Evolutionary conservation across 2,888 invertebrate genomes (phyloP), one percentile per base, ranked within the genome.

Genomic region (Andrena camellia): DNA sequence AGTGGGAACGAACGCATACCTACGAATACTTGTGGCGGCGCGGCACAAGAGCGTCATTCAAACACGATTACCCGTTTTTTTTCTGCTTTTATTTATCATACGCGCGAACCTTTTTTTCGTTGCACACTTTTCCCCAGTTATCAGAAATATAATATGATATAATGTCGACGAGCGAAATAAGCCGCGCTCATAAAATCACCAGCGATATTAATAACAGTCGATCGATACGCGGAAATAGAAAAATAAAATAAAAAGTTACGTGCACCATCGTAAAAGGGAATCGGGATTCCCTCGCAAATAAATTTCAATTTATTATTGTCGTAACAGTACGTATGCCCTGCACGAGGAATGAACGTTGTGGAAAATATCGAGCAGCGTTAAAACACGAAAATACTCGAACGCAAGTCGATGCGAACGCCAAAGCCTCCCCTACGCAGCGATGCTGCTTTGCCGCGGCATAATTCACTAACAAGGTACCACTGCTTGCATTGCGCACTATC

Each of bases 121-220:
- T 17, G 31, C 62, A 71, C 29, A 20, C 20, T 23, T 31, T 31
- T 42, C 20, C 17, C 4, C 23, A 10, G n/a, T 54, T 10, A 62
- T 57, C 35, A 68, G 50, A 50, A 29, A 33, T 60, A 66, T 52
- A n/a, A 57, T 57, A 20, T 29, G 52, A 64, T 68, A 60, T 54
- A 48, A 66, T 70, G 68, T 60, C 13, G 59, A 52, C 57, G 63
- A 13, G 64, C 13, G 23, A 33, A 50, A 64, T 35, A 57, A 35
- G 52, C 68, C 20, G 66, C 23, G 66, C 57, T 17, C 54, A 64
- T 60, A 42, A 42, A 42, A 42, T 42, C 42, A 42, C 42, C 66
- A 60, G 17, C 70, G 52, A 68, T 83, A 75, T 68, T 77, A 80
- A 83, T 73, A 78, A 63, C 35, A 13, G 75, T 42, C 63, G 26